Conservation (phyloP, 2,888 invertebrate genomes). For the Trichacis sp. region DNA sequence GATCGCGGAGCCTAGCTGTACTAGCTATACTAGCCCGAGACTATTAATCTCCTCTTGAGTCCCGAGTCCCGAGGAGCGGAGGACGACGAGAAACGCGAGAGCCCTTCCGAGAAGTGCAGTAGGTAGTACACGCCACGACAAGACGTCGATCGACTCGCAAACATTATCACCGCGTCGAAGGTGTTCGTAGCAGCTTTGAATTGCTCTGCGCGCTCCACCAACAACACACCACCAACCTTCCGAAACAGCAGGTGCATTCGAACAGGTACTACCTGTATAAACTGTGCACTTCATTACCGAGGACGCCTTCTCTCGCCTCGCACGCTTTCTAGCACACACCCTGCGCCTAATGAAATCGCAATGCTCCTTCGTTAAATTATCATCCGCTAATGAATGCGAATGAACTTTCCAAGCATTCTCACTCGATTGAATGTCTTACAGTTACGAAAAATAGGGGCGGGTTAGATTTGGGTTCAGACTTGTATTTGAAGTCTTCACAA, state of each 20-base stretch:
- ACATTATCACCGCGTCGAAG: constrained; percentile 49
- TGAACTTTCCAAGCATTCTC: not conserved
- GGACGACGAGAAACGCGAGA: constrained; percentile 5
- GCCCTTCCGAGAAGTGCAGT: constrained; percentile 17
- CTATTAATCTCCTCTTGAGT: constrained; percentile 23
- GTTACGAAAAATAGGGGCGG: too few species aligned
- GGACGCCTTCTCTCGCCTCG: not conserved
- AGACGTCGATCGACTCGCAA: constrained; percentile 29
- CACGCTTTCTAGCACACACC: constrained; percentile 4
- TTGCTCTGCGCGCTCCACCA: constrained; percentile 14
- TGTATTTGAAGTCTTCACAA: too few species aligned
- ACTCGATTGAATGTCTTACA: too few species aligned
- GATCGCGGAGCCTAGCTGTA: not conserved
- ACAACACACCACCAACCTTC: constrained; percentile 24
- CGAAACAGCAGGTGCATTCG: constrained; percentile 16
- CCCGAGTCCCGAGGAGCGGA: not conserved
- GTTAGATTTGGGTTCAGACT: too few species aligned
- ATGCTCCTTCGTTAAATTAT: constrained; percentile 10
- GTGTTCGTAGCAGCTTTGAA: constrained; percentile 45
- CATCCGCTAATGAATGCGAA: constrained; percentile 5
- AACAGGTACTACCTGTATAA: constrained; percentile 8
- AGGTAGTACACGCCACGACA: constrained; percentile 18
- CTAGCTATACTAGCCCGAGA: too few species aligned
- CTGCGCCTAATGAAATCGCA: constrained; percentile 11
- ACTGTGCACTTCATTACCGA: constrained; percentile 11